A percentile compares a stretch with the other conserved stretches of the same genome.
Conservation (phyloP, 2,888 invertebrate genomes). For the Ditylenchus weischeri region DNA sequence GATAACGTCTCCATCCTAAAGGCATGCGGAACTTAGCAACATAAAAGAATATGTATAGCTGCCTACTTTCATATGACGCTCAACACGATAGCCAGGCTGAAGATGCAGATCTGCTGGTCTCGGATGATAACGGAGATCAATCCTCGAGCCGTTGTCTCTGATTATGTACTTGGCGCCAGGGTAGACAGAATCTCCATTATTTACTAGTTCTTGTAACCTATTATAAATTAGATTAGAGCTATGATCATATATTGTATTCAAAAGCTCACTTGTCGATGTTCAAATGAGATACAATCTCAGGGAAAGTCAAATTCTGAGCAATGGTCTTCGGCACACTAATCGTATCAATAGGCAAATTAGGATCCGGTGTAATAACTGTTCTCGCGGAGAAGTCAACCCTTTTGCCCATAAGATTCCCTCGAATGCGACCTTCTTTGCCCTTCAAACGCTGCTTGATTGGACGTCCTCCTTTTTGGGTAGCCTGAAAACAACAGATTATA, state of each 20-base stretch:
- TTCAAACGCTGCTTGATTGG: constrained; percentile 90
- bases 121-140: constrained; percentile 95
- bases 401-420: constrained; percentile 99
- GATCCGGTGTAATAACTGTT: constrained; percentile 74
- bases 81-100: constrained; percentile 71
- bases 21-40: too few species aligned
- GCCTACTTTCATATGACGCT: constrained; percentile 74
- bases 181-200: constrained; percentile 93
- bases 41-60: too few species aligned
- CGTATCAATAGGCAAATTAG: constrained; percentile 72
- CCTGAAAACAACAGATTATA: constrained; percentile 61
- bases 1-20: constrained; percentile 83
- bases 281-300: constrained; percentile 97
- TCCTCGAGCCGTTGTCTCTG: constrained; percentile 94
- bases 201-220: constrained; percentile 83
- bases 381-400: constrained; percentile 97
- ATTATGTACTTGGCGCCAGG: constrained; percentile 99
- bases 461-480: constrained; percentile 97
- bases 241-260: too few species aligned
- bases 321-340: constrained; percentile 96
- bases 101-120: constrained; percentile 93
- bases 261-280: constrained; percentile 82
- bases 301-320: constrained; percentile 97
- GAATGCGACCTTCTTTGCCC: constrained; percentile 96
- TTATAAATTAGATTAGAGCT: constrained; percentile 3